A percentile compares a stretch with the other conserved stretches of the same genome.
phyloP scores from a whole-genome alignment of 2,113 vertebrate species.

The Mastomys natalensis region DNA sequence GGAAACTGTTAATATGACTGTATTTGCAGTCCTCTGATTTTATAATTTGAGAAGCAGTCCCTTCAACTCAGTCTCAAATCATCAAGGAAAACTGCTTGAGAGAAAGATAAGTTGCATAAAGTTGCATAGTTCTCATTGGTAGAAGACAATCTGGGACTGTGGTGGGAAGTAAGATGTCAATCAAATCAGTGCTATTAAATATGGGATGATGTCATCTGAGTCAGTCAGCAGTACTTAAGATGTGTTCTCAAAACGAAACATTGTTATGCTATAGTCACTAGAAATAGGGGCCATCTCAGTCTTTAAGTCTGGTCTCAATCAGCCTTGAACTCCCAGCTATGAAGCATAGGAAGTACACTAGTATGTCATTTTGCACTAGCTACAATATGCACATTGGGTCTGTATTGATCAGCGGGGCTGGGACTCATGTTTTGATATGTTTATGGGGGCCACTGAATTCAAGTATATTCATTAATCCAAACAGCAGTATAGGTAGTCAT shows the following conservation, averaged over 20 bases:
- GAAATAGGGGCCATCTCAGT: neutral
- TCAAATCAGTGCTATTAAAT: neutral
- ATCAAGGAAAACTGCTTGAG: neutral
- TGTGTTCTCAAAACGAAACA: neutral
- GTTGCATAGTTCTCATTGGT: neutral
- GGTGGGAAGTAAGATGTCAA: neutral
- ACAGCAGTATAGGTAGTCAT: neutral
- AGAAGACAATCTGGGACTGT: neutral
- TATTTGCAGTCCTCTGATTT: neutral
- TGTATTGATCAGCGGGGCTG: neutral
- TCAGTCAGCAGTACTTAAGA: neutral
- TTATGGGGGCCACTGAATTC: neutral
- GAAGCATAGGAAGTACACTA: neutral
- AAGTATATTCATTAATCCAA: neutral
- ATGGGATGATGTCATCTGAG: neutral
- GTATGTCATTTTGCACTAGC: neutral
- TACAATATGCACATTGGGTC: neutral
- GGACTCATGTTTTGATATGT: neutral
- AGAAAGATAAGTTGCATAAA: neutral
- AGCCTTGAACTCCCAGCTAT: neutral
- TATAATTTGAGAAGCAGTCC: neutral
- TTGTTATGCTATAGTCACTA: neutral
- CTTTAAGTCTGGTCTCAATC: neutral
- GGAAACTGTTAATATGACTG: neutral
- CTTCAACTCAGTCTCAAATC: slow-evolving; percentile 18